Percentiles rank a stretch among this genome's conserved stretches.
Conservation (phyloP, 2,888 invertebrate genomes). For the Seira sanloemensis region DNA sequence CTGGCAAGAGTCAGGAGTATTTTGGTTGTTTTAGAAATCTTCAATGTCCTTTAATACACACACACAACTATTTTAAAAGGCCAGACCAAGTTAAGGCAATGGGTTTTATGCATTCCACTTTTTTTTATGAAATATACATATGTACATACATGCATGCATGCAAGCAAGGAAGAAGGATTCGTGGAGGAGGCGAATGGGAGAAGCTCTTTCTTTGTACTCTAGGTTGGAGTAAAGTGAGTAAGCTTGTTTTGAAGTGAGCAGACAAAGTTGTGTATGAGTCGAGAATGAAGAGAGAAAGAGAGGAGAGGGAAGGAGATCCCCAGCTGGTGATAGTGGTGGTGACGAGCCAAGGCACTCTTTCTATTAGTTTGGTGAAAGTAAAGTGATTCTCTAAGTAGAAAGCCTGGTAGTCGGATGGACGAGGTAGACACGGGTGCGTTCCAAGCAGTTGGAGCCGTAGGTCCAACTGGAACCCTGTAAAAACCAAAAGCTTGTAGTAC, state of each 20-base stretch:
- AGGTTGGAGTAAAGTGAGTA: neutral
- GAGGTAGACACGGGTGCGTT: slow-evolving; percentile 58
- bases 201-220: neutral
- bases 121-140: too few relatives aligned
- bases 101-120: slow-evolving; percentile 60
- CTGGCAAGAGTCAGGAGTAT: neutral
- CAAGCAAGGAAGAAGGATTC: too few relatives aligned
- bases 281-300: neutral
- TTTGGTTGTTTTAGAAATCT: neutral
- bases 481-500: slow-evolving; percentile 64
- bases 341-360: slow-evolving; percentile 60
- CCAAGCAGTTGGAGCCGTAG: slow-evolving; percentile 57
- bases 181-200: neutral
- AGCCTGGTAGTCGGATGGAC: slow-evolving; percentile 63
- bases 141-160: too few relatives aligned
- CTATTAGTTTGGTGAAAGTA: slow-evolving; percentile 62
- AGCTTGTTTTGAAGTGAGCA: neutral
- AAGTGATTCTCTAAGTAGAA: slow-evolving; percentile 63
- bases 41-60: too few relatives aligned
- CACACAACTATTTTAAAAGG: too few relatives aligned
- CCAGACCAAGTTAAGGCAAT: slow-evolving; percentile 44
- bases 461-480: slow-evolving; percentile 56
- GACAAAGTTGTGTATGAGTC: neutral
- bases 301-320: slow-evolving; percentile 25
- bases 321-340: slow-evolving; percentile 51